Evolutionary conservation across 37 sponge, comb jelly and placozoan species (phyloP), one percentile per base, ranked within the genome.

Genomic region (Agelas oroides): DNA sequence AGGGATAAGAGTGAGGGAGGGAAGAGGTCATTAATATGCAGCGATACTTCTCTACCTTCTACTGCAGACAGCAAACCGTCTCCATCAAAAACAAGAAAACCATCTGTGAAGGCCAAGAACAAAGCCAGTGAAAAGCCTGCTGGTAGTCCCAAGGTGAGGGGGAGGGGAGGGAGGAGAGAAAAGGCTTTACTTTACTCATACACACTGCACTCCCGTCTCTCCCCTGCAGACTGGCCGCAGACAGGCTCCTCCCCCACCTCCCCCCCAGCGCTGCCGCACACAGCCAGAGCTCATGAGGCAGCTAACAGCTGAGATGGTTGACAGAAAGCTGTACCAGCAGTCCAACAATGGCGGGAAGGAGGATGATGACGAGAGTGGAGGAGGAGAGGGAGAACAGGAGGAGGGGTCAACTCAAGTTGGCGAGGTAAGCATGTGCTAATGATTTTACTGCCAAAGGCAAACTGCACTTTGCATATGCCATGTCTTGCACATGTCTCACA

Each of bases 201-300:
- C 25, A 25, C 2, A 61, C 62, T 27, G 62, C 62, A 27, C 46
- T 46, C 46, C 8, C 8, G 46, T 46, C n/a, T 56, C 58, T 61
- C 62, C 14, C 62, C 11, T 2, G 62, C 62, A 61, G 25, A 25
- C 62, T 19, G 31, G 68, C 6, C 66, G 73, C 60, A 40, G 60
- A 15, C 55, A 33, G 32, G 53, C 80, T 1, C 80, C 83, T 11
- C 77, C 85, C 36, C 77, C 58, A 16, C 77, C 76, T 20, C 65
- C 84, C 62, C 30, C 18, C n/a, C 65, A 63, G 33, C 19, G 34
- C 21, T 17, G 84, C 1, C 58, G 61, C 12, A 61, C 61, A 6
- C 77, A 76, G 46, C 70, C 85, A 0, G 58, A 57, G 0, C 30
- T 85, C 32, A 76, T 85, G 59, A 85, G 55, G 59, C 77, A 85